Evolutionary conservation across 1,140 invertebrate genomes (phyloP), one percentile per base, ranked within the genome.

Genomic region (Cepaea nemoralis): DNA sequence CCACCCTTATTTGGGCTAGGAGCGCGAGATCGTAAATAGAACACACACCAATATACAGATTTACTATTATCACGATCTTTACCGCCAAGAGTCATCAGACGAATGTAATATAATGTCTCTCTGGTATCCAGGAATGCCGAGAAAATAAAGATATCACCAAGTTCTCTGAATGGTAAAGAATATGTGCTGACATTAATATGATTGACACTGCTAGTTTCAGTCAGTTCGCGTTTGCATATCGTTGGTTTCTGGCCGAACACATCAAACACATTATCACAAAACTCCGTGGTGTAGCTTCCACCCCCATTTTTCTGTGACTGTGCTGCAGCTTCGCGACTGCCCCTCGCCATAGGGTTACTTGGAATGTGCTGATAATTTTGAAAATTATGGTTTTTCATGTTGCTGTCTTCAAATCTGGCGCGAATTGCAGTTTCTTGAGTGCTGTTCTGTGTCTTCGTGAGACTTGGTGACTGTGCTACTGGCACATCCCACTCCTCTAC

Each of bases 21-120:
- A 8, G n/a, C 22, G 1, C 19, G 8, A 19, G 5, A 10, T 22
- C 50, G 50, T 10, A 55, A n/a, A 42, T 50, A 16, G 66, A 83
- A 83, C 27, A 82, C 79, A 48, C 83, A 83, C 83, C 83, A 83
- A 39, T 81, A 80, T 31, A 24, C 40, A 10, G 67, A 73, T 3
- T 66, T 59, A 0, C 37, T 67, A 0, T 45, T 39, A 8, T 71
- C 50, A 8, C 76, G 80, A n/a, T 55, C 80, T 0, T 37, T 22
- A 24, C 67, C 75, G 22, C 75, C 80, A 22, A 83, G 12, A 14
- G 50, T 71, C 37, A 83, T 77, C 16, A 81, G 39, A 6, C 80
- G 83, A 24, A 83, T 63, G 31, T 39, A 31, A 6, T 37, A 40
- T 5, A 24, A 19, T 12, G 22, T 12, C 0, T 24, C 24, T 14